Conservation (phyloP, 2,888 invertebrate genomes). For the Didymodactylos carnosus region DNA sequence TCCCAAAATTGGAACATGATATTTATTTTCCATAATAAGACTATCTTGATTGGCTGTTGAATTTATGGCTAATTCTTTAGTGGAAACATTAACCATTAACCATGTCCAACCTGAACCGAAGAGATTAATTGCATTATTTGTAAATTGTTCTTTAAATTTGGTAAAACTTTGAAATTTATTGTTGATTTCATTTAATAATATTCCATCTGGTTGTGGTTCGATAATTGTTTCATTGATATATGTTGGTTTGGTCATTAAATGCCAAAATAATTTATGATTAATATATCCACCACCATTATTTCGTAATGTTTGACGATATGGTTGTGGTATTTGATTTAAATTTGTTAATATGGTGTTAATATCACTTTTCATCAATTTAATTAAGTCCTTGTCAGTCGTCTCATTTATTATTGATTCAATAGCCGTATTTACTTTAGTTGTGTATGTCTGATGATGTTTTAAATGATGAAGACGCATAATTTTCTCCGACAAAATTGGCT, state of each 20-base stretch:
- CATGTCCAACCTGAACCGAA: not conserved
- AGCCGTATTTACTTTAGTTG: not conserved
- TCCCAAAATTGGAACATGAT: not conserved
- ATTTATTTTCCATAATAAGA: not conserved
- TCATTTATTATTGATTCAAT: not conserved
- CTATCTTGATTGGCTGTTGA: not conserved
- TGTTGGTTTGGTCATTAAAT: not conserved
- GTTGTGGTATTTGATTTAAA: not conserved
- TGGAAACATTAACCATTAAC: not conserved
- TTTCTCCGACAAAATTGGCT: not conserved
- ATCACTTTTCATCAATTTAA: not conserved
- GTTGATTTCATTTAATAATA: not conserved
- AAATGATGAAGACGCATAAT: not conserved
- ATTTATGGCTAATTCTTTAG: not conserved
- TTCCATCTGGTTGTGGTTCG: not conserved
- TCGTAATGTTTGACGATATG: not conserved
- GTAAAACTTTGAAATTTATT: not conserved
- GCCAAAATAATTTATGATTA: not conserved
- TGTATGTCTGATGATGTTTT: not conserved
- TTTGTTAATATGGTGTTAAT: not conserved
- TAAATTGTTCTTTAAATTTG: not conserved
- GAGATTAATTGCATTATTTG: not conserved
- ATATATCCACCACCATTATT: not conserved
- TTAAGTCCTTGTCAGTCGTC: not conserved
- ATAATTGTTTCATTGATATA: not conserved